Evolutionary conservation across 2,797 vertebrate genomes (phyloP).

Genomic region (Scolopax bukidnonensis): DNA sequence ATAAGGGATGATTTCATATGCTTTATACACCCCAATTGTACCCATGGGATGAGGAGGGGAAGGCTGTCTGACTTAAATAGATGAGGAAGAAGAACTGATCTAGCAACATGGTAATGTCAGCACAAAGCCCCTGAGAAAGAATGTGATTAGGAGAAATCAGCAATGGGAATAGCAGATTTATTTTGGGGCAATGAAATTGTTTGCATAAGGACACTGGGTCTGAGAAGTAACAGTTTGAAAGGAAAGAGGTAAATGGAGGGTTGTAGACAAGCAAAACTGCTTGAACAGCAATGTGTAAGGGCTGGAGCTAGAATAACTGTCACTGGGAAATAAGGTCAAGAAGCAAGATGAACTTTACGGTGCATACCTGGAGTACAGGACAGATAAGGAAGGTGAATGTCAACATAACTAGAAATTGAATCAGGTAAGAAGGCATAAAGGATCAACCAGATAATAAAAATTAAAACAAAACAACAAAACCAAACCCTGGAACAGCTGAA

Average conservation of each 20-base stretch:
- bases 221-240: background rate
- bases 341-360: background rate
- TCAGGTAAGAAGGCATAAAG: background rate
- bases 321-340: background rate
- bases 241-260: background rate
- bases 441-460: background rate
- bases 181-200: background rate
- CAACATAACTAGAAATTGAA: background rate
- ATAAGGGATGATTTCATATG: background rate
- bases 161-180: fast-evolving
- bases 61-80: background rate
- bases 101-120: background rate
- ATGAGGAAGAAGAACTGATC: background rate
- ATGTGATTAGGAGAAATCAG: background rate
- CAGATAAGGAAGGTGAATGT: background rate
- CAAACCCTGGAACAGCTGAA: background rate
- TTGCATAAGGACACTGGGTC: background rate
- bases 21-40: background rate
- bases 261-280: background rate
- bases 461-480: background rate
- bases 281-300: background rate
- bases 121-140: background rate
- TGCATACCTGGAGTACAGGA: background rate
- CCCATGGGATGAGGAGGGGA: background rate
- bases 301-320: background rate